These are phyloP conservation scores for Hipparchia sbordonii DNA, from an alignment of 2,888 invertebrate genomes.

Conservation along the genomic window DNA sequence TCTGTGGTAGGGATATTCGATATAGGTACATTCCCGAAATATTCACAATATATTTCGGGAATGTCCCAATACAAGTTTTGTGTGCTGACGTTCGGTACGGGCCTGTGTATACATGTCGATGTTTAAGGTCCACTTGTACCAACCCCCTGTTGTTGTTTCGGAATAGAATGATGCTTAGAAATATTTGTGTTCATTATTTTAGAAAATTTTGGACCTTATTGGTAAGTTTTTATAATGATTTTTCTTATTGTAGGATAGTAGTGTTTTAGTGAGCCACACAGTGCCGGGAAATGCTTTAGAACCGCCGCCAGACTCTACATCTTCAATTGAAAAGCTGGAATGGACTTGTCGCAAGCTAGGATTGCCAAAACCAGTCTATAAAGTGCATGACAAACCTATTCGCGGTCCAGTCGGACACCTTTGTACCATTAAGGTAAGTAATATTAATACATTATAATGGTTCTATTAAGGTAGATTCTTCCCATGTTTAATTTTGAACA, in stretches of 20 bases:
- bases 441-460: neutral
- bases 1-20: no score
- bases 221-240: no score
- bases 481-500: neutral
- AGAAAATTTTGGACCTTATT: neutral
- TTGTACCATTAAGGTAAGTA: slow-evolving; percentile 69
- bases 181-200: no score
- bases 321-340: slow-evolving; percentile 66
- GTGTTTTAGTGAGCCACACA: slow-evolving; percentile 61
- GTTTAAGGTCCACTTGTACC: no score
- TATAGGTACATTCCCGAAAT: no score
- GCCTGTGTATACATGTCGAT: no score
- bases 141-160: no score
- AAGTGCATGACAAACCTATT: slow-evolving; percentile 62
- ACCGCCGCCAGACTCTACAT: slow-evolving; percentile 71
- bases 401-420: slow-evolving; percentile 61
- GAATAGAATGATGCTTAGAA: no score
- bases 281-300: slow-evolving; percentile 62
- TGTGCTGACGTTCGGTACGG: no score
- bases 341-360: slow-evolving; percentile 76
- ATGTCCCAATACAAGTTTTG: no score
- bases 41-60: no score
- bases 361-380: slow-evolving; percentile 69
- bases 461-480: neutral
- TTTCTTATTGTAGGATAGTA: slow-evolving; percentile 45